Base-by-base conservation (phyloP, 2,797 vertebrate species). In the Clarias laeviceps region DNA sequence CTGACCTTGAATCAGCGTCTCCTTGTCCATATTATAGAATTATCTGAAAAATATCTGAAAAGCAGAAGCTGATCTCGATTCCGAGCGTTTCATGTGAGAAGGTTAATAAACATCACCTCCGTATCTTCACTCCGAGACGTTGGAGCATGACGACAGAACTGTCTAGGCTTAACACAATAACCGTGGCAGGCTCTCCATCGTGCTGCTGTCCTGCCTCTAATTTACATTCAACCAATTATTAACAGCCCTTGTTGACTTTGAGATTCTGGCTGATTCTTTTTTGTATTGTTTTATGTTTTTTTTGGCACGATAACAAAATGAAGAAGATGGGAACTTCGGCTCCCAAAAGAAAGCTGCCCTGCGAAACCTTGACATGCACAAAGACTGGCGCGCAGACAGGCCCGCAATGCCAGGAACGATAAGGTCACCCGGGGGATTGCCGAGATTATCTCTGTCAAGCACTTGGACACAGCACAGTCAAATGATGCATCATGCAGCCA, bases 371-470 rank as follows among this genome's bases (percentile, higher is more conserved):
- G 96, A 97, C 96, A 94, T 93, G 92, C 96, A 96, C 95, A 96
- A 96, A 96, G 95, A 95, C 95, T 94, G 94, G 94, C 93, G 93
- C 91, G 91, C 94, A 90, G 95, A 96, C 94, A 93, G 94, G 93
- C 94, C 95, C 95, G 96, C 94, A 96, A 96, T 96, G 96, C 93
- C 93, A 94, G 91, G 94, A 94, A 96, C 92, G 96, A 97, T 97
- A 97, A 97, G 96, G 96, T 97, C 95, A 96, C 96, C 95, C 95
- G 90, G 93, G 96, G 96, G 96, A 97, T 95, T 95, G 94, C 93
- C 91, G 93, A 96, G 96, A 97, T 97, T 97, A 97, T 97, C 96
- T 97, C 96, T 96, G 96, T 96, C 96, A 96, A 96, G 96, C 96
- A 97, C 96, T 97, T 95, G 96, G 96, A 97, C 96, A 96, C 96